These are phyloP conservation scores for Astreopora myriophthalma DNA, from an alignment of 64 coral and sea anemone genomes.

Conservation along the genomic window DNA sequence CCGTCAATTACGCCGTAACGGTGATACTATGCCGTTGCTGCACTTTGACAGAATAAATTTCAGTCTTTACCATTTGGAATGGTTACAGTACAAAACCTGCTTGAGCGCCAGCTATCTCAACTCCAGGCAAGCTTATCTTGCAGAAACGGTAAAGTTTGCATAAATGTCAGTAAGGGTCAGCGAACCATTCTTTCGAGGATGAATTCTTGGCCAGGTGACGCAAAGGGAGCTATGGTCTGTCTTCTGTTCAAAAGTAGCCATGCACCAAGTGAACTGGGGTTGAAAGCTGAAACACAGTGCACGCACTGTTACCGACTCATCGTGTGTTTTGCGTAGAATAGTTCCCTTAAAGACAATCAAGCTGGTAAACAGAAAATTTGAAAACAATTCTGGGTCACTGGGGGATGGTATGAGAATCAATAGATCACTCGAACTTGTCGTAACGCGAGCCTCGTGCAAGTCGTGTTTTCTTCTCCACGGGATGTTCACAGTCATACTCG, in stretches of 20 bases:
- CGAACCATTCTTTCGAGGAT: neutral
- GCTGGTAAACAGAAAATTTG: neutral
- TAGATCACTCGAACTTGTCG: neutral
- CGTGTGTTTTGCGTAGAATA: neutral
- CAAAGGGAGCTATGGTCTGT: neutral
- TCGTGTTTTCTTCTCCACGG: neutral
- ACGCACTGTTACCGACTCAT: neutral
- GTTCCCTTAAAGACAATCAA: neutral
- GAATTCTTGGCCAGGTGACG: neutral
- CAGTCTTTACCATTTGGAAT: neutral
- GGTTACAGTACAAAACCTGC: neutral
- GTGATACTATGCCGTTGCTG: neutral
- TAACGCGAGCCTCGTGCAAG: neutral
- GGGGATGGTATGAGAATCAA: neutral
- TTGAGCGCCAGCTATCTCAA: no score
- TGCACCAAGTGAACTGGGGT: no score
- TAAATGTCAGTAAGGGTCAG: neutral
- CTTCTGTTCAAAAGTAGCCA: neutral
- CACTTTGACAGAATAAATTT: neutral
- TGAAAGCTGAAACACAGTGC: neutral
- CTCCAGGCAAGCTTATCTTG: neutral
- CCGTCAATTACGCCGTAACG: neutral
- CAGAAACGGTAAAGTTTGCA: neutral
- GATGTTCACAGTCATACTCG: neutral
- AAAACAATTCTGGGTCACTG: neutral